Percentiles rank a stretch among this genome's conserved stretches.
These are phyloP conservation scores for Penaeus japonicus DNA, from an alignment of 1,140 invertebrate species.

Conservation along the genomic window DNA sequence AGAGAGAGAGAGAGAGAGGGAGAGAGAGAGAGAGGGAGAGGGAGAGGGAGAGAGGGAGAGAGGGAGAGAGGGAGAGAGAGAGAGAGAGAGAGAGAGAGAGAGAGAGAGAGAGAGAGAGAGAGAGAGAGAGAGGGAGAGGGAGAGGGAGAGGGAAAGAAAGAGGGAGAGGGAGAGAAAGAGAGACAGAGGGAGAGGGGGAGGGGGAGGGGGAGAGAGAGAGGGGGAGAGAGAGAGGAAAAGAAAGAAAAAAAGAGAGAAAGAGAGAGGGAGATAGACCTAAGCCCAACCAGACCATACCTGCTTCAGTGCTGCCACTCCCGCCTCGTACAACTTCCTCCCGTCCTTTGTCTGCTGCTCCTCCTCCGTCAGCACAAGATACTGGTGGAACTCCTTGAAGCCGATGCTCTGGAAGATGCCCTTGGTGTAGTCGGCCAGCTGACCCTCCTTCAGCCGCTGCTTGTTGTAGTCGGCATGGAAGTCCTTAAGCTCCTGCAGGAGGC, in stretches of 20 bases:
- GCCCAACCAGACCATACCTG: too few species aligned
- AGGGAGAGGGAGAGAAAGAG: background rate
- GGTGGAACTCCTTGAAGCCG: slow-evolving; percentile 96
- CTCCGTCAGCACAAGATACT: slow-evolving; percentile 78
- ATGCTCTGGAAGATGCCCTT: slow-evolving; percentile 95
- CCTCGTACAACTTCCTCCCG: slow-evolving; percentile 72
- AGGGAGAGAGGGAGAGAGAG: background rate
- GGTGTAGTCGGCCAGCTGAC: slow-evolving; percentile 73
- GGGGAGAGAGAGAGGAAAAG: background rate
- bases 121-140: too few species aligned
- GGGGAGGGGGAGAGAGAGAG: too few species aligned
- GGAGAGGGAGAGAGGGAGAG: background rate
- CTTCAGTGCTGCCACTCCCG: slow-evolving; percentile 81
- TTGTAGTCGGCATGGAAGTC: slow-evolving; percentile 79
- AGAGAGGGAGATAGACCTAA: background rate
- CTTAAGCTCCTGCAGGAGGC: slow-evolving; percentile 82
- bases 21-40: too few species aligned
- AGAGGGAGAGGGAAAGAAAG: background rate
- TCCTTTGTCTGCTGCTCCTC: slow-evolving; percentile 69
- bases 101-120: background rate
- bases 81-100: background rate
- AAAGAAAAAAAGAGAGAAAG: too few species aligned
- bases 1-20: too few species aligned
- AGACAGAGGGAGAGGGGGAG: background rate
- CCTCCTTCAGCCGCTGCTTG: slow-evolving; percentile 41